These are phyloP conservation scores for Aporophyla nigra DNA, from an alignment of 2,888 invertebrate genomes.

Conservation along the genomic window DNA sequence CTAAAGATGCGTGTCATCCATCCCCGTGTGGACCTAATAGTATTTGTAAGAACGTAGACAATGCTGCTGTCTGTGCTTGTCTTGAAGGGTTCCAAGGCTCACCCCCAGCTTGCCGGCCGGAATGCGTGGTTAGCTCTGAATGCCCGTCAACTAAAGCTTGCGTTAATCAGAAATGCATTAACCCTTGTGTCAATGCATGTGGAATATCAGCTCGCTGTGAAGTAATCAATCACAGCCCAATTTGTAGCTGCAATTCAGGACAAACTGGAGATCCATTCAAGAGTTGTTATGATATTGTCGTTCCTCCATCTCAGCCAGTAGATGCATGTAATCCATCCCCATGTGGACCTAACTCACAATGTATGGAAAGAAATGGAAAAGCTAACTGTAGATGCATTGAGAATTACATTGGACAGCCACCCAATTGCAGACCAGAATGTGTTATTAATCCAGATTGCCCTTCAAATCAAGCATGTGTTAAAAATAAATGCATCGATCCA, in stretches of 20 bases:
- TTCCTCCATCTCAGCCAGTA: constrained; percentile 79
- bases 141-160: constrained; percentile 96
- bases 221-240: constrained; percentile 96
- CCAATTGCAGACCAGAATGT: constrained; percentile 96
- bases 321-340: constrained; percentile 94
- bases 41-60: constrained; percentile 94
- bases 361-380: constrained; percentile 92
- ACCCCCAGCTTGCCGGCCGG: constrained; percentile 95
- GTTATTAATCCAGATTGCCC: constrained; percentile 95
- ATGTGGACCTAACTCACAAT: constrained; percentile 95
- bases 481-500: constrained; percentile 95
- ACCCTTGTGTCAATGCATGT: constrained; percentile 96
- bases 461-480: constrained; percentile 94
- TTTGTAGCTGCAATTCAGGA: constrained; percentile 95
- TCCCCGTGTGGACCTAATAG: constrained; percentile 95
- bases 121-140: constrained; percentile 96
- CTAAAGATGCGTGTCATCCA: constrained; percentile 93
- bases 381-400: constrained; percentile 95
- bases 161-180: constrained; percentile 95
- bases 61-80: constrained; percentile 95
- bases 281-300: constrained; percentile 92
- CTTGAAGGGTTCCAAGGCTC: constrained; percentile 94
- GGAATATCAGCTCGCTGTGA: constrained; percentile 94
- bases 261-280: constrained; percentile 95
- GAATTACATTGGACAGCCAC: constrained; percentile 94